phyloP scores from a whole-genome alignment of 1,140 invertebrate species.

The Augochlora pura region DNA sequence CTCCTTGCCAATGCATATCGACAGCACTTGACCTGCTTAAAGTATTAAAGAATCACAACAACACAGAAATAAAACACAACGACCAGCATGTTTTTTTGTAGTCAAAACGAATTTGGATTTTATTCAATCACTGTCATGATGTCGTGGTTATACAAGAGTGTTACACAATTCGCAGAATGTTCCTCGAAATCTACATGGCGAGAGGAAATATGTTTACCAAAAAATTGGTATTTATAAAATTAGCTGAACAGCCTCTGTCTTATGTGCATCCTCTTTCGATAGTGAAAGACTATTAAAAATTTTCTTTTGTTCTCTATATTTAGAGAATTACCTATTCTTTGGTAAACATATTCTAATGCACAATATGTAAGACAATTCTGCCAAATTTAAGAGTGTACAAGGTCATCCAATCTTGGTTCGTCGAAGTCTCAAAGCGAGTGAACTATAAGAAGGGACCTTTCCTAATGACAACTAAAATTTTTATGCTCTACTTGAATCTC shows the following conservation, averaged over 20 bases:
- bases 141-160: conserved; percentile 77
- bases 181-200: conserved; percentile 72
- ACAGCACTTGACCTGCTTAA: conserved; percentile 42
- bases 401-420: conserved; percentile 57
- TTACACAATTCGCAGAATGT: conserved; percentile 76
- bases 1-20: conserved; percentile 25
- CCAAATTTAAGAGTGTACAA: conserved; percentile 53
- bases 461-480: conserved; percentile 56
- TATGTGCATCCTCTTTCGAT: background rate
- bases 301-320: background rate
- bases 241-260: background rate
- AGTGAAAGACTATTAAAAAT: conserved; percentile 29
- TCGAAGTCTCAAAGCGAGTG: conserved; percentile 54
- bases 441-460: conserved; percentile 49
- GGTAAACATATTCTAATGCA: conserved; percentile 72
- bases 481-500: conserved; percentile 38
- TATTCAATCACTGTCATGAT: conserved; percentile 78
- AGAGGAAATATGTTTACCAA: conserved; percentile 75
- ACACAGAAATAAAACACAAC: conserved; percentile 77
- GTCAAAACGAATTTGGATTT: conserved; percentile 78
- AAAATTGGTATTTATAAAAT: conserved; percentile 54
- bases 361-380: conserved; percentile 56
- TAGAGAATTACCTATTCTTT: conserved; percentile 59
- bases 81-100: conserved; percentile 70
- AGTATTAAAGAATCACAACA: conserved; percentile 58